A percentile compares a stretch with the other conserved stretches of the same genome.
Conservation (phyloP, 1,140 invertebrate genomes). For the Caenorhabditis briggsae region DNA sequence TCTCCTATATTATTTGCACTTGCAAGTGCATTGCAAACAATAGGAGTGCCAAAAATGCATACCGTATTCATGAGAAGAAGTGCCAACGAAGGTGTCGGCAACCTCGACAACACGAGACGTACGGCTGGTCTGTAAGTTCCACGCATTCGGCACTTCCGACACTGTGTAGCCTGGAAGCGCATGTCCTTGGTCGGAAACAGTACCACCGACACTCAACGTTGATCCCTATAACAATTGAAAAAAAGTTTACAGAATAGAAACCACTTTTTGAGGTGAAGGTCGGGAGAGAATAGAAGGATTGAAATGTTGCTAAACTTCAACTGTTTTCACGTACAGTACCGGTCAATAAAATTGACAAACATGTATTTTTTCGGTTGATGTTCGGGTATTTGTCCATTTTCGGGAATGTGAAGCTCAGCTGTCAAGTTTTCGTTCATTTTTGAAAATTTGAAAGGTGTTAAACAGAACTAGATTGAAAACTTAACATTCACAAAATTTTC, state of each 20-base stretch:
- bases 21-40: constrained; percentile 38
- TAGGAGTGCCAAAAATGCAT: neutral
- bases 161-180: constrained; percentile 75
- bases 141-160: constrained; percentile 73
- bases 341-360: too few species aligned
- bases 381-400: too few species aligned
- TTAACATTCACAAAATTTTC: too few species aligned
- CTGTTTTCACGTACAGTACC: too few species aligned
- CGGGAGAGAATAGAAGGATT: too few species aligned
- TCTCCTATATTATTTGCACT: constrained; percentile 51
- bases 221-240: constrained; percentile 49
- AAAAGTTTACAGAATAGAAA: neutral
- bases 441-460: too few species aligned
- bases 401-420: too few species aligned
- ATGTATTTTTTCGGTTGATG: too few species aligned
- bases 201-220: constrained; percentile 30
- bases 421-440: too few species aligned
- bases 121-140: constrained; percentile 68
- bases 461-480: too few species aligned
- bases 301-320: too few species aligned
- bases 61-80: constrained; percentile 58
- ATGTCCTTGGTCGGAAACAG: constrained; percentile 39
- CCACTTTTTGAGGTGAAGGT: neutral
- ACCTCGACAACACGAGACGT: constrained; percentile 75
- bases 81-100: constrained; percentile 76